Percentiles rank a stretch among this genome's conserved stretches.
phyloP scores from a whole-genome alignment of 2,888 invertebrate genomes.

The Melanostoma mellinum region DNA sequence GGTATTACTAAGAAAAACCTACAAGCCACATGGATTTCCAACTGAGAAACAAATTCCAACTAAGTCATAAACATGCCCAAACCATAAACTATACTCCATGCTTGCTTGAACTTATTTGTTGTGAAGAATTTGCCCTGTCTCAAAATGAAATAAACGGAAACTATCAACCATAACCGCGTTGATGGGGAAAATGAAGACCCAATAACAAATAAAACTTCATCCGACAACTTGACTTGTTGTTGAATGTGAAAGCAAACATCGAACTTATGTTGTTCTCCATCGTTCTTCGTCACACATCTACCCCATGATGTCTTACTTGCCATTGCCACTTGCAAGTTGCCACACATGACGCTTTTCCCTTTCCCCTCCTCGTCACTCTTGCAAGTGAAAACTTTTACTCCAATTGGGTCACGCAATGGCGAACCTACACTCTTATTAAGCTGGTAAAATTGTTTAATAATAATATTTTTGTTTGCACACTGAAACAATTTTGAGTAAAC shows the following conservation, averaged over 20 bases:
- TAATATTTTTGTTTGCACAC: slow-evolving; percentile 34
- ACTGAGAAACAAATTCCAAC: no score
- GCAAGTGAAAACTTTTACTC: not conserved
- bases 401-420: slow-evolving; percentile 54
- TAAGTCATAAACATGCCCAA: no score
- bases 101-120: no score
- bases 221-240: not conserved
- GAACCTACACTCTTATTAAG: slow-evolving; percentile 6
- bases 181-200: slow-evolving; percentile 6
- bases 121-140: no score
- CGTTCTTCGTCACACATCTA: not conserved
- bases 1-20: no score
- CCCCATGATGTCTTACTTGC: slow-evolving; percentile 15
- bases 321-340: not conserved
- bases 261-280: slow-evolving; percentile 6
- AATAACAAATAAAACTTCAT: slow-evolving; percentile 1
- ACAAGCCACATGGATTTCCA: no score
- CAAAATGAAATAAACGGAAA: slow-evolving; percentile 29
- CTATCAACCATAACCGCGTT: slow-evolving; percentile 55
- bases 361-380: no score
- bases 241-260: slow-evolving; percentile 25
- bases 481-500: slow-evolving; percentile 40
- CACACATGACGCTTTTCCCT: not conserved
- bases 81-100: no score
- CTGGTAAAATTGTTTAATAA: slow-evolving; percentile 33